Percentiles rank a stretch among this genome's conserved stretches.
Conservation (phyloP, 2,113 vertebrate species). For the Nestor notabilis region DNA sequence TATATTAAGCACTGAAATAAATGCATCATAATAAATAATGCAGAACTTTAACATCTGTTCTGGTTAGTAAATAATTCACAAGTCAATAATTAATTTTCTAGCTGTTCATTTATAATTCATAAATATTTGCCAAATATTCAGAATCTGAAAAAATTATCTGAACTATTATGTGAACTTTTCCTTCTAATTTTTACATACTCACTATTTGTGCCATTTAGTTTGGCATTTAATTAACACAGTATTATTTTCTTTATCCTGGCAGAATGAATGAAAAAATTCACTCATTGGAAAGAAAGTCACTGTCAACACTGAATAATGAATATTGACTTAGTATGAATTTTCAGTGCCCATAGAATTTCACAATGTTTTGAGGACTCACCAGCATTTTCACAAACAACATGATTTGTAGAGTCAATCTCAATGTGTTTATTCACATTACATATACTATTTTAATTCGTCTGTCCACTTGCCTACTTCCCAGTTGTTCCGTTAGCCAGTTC, state of each 20-base stretch:
- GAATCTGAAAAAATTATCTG: conserved; percentile 25
- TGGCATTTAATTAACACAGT: conserved; percentile 32
- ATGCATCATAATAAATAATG: conserved; percentile 62
- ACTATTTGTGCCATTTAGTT: conserved; percentile 10
- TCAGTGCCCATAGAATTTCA: background rate
- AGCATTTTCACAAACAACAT: background rate
- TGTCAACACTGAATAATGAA: background rate
- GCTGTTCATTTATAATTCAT: conserved; percentile 62
- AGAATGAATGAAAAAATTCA: conserved; percentile 1
- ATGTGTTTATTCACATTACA: background rate
- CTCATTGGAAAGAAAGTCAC: background rate
- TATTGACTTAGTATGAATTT: background rate
- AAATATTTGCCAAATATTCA: conserved; percentile 67
- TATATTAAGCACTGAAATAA: conserved; percentile 49
- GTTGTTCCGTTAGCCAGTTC: background rate
- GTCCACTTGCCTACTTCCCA: background rate
- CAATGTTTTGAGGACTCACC: background rate
- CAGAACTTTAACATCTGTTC: conserved; percentile 65
- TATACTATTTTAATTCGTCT: background rate
- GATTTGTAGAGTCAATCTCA: background rate
- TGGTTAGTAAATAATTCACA: conserved; percentile 63
- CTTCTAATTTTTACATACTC: conserved; percentile 24
- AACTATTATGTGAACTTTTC: conserved; percentile 37
- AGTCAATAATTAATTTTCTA: conserved; percentile 69
- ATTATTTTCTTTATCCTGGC: background rate